Conservation (phyloP, 1,140 invertebrate species). For the Sesamia nonagrioides region DNA sequence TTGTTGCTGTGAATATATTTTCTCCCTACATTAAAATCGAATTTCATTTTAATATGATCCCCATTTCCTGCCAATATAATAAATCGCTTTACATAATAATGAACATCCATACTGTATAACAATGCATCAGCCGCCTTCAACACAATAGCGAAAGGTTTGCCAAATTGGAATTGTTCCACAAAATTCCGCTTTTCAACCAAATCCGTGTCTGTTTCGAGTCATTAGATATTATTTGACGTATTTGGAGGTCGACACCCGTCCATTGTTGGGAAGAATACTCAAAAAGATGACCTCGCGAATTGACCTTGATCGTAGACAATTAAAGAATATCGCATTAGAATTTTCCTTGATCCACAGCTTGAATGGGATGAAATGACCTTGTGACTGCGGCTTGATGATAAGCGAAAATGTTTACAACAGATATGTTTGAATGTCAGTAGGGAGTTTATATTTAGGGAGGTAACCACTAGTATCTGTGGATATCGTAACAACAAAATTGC, state of each 20-base stretch:
- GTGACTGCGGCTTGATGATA: slow-evolving; percentile 10
- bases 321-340: slow-evolving; percentile 18
- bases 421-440: slow-evolving; percentile 7
- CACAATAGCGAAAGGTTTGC: not conserved
- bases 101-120: not conserved
- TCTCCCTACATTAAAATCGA: too few species aligned
- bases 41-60: not conserved
- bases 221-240: slow-evolving; percentile 10
- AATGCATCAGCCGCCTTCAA: slow-evolving; percentile 1
- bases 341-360: slow-evolving; percentile 21
- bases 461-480: not conserved
- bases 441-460: not conserved
- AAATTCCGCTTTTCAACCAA: slow-evolving; percentile 3
- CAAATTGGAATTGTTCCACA: slow-evolving; percentile 26
- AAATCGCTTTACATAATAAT: not conserved
- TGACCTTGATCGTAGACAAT: slow-evolving; percentile 34
- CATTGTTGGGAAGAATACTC: not conserved
- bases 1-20: too few species aligned
- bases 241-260: slow-evolving; percentile 1
- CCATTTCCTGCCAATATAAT: not conserved
- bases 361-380: slow-evolving; percentile 20
- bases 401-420: not conserved
- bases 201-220: slow-evolving; percentile 1
- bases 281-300: not conserved
- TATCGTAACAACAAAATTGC: too few species aligned